Base-by-base conservation (phyloP, 2,888 invertebrate genomes). In the Endotricha flammealis region DNA sequence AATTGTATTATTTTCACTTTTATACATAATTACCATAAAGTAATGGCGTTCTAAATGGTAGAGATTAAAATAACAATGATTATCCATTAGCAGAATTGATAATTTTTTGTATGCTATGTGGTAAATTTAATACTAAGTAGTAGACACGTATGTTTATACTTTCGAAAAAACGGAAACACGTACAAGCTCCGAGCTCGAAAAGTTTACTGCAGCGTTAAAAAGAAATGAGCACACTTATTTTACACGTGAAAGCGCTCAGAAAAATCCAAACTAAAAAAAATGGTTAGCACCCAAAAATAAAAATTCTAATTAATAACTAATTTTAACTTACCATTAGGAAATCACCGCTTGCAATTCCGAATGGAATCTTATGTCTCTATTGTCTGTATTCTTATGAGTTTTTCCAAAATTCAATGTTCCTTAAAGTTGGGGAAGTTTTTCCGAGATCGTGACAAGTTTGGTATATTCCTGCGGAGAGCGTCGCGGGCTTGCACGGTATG, bases 391-490 rank as follows among this genome's bases (percentile, higher is more conserved):
- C n/a, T n/a, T n/a, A n/a, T n/a, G n/a, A n/a, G n/a, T n/a, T n/a
- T n/a, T n/a, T n/a, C n/a, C n/a, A n/a, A n/a, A n/a, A n/a, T n/a
- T n/a, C n/a, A n/a, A n/a, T n/a, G n/a, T n/a, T n/a, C n/a, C n/a
- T n/a, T n/a, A n/a, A n/a, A 46, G 50, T 38, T 44, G 34, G 20
- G 22, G 36, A 52, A 64, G 63, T 51, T 60, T 63, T 57, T 30
- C 44, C 41, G 49, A 53, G 47, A 57, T 65, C 74, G 71, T 59
- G 48, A 39, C 44, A 78, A 81, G 73, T 80, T 77, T 53, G 37
- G 43, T 31, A 42, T 50, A 49, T 56, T 67, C 57, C 59, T 36
- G 36, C 64, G 66, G 73, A 70, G 62, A 48, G 37, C 41, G 46
- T 42, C 53, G 50, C 48, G 46, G 56, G 68, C 58, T 60, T 70